phyloP scores from a whole-genome alignment of 2,113 vertebrate genomes.

The Elachura formosa region DNA sequence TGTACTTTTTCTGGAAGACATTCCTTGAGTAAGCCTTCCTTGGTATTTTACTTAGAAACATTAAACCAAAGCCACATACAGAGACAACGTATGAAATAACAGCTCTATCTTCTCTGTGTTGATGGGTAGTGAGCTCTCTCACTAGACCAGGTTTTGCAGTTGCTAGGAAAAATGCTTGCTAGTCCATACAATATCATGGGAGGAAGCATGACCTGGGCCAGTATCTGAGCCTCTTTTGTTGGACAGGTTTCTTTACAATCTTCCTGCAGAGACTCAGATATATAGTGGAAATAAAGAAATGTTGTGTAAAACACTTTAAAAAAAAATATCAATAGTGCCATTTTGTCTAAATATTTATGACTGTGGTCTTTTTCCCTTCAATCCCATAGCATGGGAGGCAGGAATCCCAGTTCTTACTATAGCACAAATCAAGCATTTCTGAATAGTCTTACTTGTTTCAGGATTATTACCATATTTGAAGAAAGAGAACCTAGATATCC shows the following conservation, averaged over 20 bases:
- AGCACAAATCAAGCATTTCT: background rate
- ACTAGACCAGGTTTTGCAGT: background rate
- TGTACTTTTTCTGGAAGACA: rapidly evolving
- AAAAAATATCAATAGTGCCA: background rate
- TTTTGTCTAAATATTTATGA: background rate
- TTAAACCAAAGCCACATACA: background rate
- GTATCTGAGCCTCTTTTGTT: background rate
- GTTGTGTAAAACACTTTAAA: background rate
- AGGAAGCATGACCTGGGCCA: background rate
- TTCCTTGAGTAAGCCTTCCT: background rate
- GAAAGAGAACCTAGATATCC: background rate
- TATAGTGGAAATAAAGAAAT: background rate
- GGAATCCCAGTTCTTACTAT: background rate
- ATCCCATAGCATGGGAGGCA: background rate
- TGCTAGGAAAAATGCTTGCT: background rate
- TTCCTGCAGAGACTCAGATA: background rate
- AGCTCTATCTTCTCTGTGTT: background rate
- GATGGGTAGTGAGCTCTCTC: background rate
- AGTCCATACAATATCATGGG: background rate
- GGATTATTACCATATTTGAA: background rate
- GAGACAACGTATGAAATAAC: background rate
- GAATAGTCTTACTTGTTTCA: background rate
- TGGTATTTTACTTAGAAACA: background rate
- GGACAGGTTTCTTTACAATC: rapidly evolving
- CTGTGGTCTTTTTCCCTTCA: background rate